A percentile compares a stretch with the other conserved stretches of the same genome.
phyloP scores from a whole-genome alignment of 2,113 vertebrate species.

The Ochotona curzoniae region DNA sequence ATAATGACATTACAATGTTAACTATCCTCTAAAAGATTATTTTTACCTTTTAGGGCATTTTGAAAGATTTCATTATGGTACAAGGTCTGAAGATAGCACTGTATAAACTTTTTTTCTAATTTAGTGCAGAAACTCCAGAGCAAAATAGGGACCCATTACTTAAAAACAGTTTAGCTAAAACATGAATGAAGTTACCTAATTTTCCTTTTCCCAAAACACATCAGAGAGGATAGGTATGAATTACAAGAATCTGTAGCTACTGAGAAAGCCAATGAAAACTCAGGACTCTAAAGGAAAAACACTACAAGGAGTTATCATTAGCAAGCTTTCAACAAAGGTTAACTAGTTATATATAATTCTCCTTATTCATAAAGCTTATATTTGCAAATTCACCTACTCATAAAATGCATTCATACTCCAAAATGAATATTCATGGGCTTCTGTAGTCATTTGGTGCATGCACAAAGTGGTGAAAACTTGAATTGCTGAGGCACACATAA shows the following conservation, averaged over 20 bases:
- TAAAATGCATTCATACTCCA: not conserved
- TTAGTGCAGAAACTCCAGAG: not conserved
- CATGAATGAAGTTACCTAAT: not conserved
- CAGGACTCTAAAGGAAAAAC: not conserved
- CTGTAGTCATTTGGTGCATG: not conserved
- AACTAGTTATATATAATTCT: not conserved
- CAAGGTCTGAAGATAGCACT: not conserved
- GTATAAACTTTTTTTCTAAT: not conserved
- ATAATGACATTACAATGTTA: slow-evolving; percentile 16
- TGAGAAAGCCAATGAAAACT: not conserved
- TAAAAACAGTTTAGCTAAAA: not conserved
- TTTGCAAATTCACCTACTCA: not conserved
- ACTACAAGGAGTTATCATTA: not conserved
- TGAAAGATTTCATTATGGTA: slow-evolving; percentile 4
- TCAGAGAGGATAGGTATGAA: not conserved
- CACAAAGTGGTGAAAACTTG: not conserved
- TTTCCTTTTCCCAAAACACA: slow-evolving; percentile 30
- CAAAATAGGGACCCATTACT: not conserved
- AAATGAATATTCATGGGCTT: not conserved
- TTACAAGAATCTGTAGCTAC: not conserved
- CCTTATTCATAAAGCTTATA: not conserved
- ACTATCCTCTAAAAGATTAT: not conserved
- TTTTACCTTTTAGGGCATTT: not conserved
- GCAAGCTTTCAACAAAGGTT: not conserved
- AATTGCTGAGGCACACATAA: not conserved